A percentile compares a stretch with the other conserved stretches of the same genome.
These are phyloP conservation scores for Toxotes lorentzi DNA, from an alignment of 2,797 vertebrate genomes.

Conservation along the genomic window DNA sequence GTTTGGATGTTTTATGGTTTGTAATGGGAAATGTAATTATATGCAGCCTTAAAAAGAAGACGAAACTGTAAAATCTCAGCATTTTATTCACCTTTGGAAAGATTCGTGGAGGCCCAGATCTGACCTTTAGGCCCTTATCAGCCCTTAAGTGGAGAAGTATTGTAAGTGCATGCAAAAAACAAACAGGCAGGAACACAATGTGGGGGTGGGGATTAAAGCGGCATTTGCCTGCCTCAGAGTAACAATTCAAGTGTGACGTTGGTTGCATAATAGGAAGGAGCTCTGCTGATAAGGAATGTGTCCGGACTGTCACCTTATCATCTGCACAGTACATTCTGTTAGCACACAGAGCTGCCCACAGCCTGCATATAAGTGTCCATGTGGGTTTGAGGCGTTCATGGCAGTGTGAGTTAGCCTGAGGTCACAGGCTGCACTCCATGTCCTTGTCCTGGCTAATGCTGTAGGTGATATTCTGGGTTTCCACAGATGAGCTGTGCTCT, in stretches of 20 bases:
- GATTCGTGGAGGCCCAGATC: not conserved
- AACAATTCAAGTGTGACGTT: constrained; percentile 6
- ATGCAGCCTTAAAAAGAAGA: not conserved
- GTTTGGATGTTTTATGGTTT: not conserved
- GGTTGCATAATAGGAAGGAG: constrained; percentile 53
- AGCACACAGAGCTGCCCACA: constrained; percentile 17
- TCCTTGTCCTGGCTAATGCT: not conserved
- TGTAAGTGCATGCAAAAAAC: not conserved
- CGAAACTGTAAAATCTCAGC: not conserved
- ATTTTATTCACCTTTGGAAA: not conserved
- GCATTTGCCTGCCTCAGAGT: constrained; percentile 6
- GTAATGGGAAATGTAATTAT: too few species aligned
- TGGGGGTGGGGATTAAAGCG: not conserved
- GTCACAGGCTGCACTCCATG: not conserved
- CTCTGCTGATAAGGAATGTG: constrained; percentile 60
- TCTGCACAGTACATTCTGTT: constrained; percentile 28
- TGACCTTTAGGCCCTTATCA: constrained; percentile 30
- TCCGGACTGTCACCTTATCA: constrained; percentile 42
- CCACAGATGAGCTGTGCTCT: not conserved
- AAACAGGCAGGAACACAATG: not conserved
- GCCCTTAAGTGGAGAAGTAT: not conserved
- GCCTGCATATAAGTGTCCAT: constrained; percentile 12
- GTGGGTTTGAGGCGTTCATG: constrained; percentile 18
- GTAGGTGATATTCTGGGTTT: not conserved
- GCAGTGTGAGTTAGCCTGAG: not conserved